Evolutionary conservation across 2,113 vertebrate species (phyloP), one percentile per base, ranked within the genome.

Genomic region (Rattus rattus): DNA sequence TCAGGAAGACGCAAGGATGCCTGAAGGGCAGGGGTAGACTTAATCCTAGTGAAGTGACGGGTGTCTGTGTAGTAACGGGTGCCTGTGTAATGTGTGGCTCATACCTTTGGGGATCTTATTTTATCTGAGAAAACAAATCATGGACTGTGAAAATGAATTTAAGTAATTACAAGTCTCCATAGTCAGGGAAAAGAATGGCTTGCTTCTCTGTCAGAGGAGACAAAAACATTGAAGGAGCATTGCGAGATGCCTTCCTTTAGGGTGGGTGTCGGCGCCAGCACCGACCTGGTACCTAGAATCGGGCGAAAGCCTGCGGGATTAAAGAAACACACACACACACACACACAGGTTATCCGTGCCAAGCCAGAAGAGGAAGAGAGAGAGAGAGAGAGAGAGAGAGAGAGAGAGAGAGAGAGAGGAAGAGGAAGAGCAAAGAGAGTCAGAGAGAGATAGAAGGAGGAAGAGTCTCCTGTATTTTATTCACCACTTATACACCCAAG

Each of bases 41-140:
- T 67, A 75, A 86, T 24, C 85, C n/a, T 30, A 3, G 70, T 56
- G 14, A 33, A 65, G 19, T 36, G 24, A 86, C n/a, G 80, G 20
- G 36, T 67, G 43, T 47, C 36, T 52, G 30, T 33, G 36, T 43
- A 83, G 63, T 43, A 43, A 43, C 43, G 43, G 43, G 43, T 43
- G 43, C 3, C 43, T 43, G 43, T 43, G 43, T 2, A 43, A 43
- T 43, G 43, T 30, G 11, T 30, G 47, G 16, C n/a, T 90, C 8
- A 5, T 16, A 88, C 28, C 67, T 81, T 72, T 11, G 36, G 61
- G 69, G n/a, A 52, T 17, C 30, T 89, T 89, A 67, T 9, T 85
- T 94, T 56, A 65, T 52, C 73, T 90, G 84, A 73, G 88, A 86
- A 79, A 75, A 88, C n/a, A 88, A 85, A 47, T 24, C 59, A 65